A percentile compares a stretch with the other conserved stretches of the same genome.
phyloP scores from a whole-genome alignment of 2,797 vertebrate genomes.

The Onychomys arenicola region DNA sequence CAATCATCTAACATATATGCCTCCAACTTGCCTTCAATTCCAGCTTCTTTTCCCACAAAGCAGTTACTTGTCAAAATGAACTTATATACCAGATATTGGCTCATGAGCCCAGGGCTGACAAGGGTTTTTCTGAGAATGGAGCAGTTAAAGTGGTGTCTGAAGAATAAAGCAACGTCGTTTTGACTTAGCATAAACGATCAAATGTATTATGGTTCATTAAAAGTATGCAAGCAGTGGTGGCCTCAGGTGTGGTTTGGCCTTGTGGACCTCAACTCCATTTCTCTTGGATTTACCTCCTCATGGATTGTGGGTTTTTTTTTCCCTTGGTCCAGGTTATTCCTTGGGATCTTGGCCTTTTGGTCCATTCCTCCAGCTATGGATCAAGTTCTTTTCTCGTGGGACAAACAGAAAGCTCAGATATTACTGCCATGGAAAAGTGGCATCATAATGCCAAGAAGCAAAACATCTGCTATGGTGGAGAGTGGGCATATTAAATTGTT shows the following conservation, averaged over 20 bases:
- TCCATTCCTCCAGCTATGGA: not conserved
- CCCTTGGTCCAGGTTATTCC: not conserved
- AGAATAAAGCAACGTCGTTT: not conserved
- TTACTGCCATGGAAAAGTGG: not conserved
- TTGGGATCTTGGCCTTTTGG: not conserved
- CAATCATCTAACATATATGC: not conserved
- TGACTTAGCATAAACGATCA: not conserved
- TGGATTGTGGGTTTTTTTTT: not conserved
- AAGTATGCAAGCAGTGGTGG: not conserved
- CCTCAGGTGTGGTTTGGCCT: not conserved
- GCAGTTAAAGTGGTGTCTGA: constrained; percentile 34
- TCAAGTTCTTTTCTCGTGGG: not conserved
- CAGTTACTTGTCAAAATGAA: not conserved
- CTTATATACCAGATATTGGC: not conserved
- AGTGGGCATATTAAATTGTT: not conserved
- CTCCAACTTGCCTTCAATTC: constrained; percentile 19
- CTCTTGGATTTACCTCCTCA: not conserved
- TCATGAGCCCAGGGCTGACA: not conserved
- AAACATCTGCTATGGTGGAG: not conserved
- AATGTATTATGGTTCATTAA: not conserved
- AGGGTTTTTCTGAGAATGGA: not conserved
- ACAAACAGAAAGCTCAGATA: constrained; percentile 15
- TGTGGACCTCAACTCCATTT: not conserved
- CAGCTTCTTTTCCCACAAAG: not conserved
- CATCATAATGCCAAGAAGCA: not conserved